Evolutionary conservation across 2,113 vertebrate genomes (phyloP).

Genomic region (Scartelaos histophorus): DNA sequence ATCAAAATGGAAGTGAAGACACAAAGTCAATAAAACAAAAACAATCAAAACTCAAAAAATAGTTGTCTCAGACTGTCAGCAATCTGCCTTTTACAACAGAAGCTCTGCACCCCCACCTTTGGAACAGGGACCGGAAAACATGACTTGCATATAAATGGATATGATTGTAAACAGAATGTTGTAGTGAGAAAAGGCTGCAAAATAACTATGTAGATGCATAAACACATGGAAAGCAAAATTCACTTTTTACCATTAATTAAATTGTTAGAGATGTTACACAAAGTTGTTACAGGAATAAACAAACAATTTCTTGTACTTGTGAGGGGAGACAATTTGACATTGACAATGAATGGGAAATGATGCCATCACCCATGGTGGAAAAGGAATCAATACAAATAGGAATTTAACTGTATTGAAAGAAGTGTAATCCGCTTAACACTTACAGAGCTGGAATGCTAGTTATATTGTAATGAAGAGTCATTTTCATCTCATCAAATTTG

Average conservation of each 20-base stretch:
- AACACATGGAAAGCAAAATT: neutral
- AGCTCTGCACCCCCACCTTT: slow-evolving; percentile 4
- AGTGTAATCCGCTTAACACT: neutral
- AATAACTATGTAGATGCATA: slow-evolving; percentile 12
- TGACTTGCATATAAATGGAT: slow-evolving; percentile 16
- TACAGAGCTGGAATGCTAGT: neutral
- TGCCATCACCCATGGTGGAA: no score
- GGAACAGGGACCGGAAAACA: slow-evolving; percentile 4
- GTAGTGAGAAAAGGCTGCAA: slow-evolving; percentile 12
- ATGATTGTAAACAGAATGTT: slow-evolving; percentile 15
- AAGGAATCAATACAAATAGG: neutral
- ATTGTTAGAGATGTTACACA: slow-evolving; percentile 7
- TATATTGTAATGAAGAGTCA: neutral
- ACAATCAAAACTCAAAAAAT: slow-evolving; percentile 18
- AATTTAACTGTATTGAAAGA: neutral
- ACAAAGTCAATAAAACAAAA: slow-evolving; percentile 43
- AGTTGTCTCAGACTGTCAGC: slow-evolving; percentile 13
- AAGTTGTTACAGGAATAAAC: neutral
- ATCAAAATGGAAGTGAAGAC: slow-evolving; percentile 6
- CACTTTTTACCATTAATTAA: neutral
- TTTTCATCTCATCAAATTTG: neutral
- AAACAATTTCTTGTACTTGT: neutral
- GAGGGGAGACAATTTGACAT: neutral
- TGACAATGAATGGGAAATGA: neutral
- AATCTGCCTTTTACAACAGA: slow-evolving; percentile 38